Percentiles rank a stretch among this genome's conserved stretches.
Evolutionary conservation across 2,797 vertebrate genomes (phyloP).

Genomic region (Melopsittacus undulatus): DNA sequence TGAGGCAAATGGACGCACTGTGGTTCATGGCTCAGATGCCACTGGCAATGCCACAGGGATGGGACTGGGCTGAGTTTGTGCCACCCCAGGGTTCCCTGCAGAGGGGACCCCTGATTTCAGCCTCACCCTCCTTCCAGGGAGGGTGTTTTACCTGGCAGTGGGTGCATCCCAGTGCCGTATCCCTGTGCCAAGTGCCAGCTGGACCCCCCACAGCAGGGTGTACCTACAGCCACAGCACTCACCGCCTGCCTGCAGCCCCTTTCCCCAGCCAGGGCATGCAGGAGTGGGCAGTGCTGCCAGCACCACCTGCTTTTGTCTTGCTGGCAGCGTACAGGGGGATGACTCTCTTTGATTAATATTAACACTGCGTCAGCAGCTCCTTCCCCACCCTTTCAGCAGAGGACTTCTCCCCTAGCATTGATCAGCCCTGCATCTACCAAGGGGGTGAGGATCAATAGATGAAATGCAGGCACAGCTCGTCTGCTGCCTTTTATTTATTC

Average conservation of each 20-base stretch:
- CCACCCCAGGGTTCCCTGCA: neutral
- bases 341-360: neutral
- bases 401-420: neutral
- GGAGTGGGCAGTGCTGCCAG: neutral
- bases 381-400: neutral
- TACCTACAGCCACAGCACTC: neutral
- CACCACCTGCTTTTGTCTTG: slow-evolving; percentile 29
- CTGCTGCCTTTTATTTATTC: neutral
- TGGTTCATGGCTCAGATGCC: fast-evolving
- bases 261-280: neutral
- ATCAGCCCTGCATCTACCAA: neutral
- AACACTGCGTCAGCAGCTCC: neutral
- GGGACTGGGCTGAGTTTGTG: neutral
- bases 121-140: neutral
- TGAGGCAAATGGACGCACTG: fast-evolving
- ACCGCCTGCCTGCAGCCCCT: fast-evolving
- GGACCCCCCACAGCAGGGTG: neutral
- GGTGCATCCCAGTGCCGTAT: fast-evolving
- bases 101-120: neutral
- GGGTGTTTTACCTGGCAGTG: neutral
- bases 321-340: neutral
- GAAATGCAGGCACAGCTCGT: neutral
- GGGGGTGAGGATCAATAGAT: neutral
- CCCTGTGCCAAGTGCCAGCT: fast-evolving
- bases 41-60: fast-evolving